Base-by-base conservation (phyloP, 2,113 vertebrate species). In the Willisornis vidua region DNA sequence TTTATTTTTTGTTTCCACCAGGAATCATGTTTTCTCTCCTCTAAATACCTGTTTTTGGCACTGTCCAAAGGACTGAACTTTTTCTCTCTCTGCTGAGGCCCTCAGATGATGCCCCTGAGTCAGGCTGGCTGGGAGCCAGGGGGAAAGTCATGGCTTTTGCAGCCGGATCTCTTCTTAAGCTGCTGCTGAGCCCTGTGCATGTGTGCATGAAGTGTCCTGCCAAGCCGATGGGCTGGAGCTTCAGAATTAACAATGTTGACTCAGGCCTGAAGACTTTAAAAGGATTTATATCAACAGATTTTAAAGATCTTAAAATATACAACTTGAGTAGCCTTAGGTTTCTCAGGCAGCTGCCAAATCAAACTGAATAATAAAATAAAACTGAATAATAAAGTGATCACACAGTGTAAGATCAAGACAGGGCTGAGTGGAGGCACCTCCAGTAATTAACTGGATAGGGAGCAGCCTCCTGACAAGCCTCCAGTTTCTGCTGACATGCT, bases 311-410 rank as follows among this genome's bases (percentile, higher is more conserved):
- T 95, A 97, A 98, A 98, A 97, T 97, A 97, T 89, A 96, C 95
- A 96, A 86, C 94, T 97, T 73, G 95, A 97, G 95, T 97, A 97
- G 96, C 97, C 97, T 97, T 92, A 91, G 97, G 98, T 97, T 98
- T 93, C 96, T 93, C 76, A 94, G 95, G 79, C 96, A 94, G 93
- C 96, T 97, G 93, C 97, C 94, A 97, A 98, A 98, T 98, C 98
- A 98, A 98, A 98, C 97, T 45, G 97, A 98, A 98, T 98, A 98
- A 97, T 98, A 97, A 97, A 98, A 94, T 97, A 96, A 97, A 97
- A 77, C 14, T 74, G 97, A 97, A 97, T 97, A 97, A 97, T 97
- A 90, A 97, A 97, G 96, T 52, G 91, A 97, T 98, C 66, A 78
- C 95, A 86, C 86, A 66, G 87, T 92, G 85, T 91, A 96, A 97